Conservation (phyloP, 2,113 vertebrate species). For the Ictidomys tridecemlineatus region DNA sequence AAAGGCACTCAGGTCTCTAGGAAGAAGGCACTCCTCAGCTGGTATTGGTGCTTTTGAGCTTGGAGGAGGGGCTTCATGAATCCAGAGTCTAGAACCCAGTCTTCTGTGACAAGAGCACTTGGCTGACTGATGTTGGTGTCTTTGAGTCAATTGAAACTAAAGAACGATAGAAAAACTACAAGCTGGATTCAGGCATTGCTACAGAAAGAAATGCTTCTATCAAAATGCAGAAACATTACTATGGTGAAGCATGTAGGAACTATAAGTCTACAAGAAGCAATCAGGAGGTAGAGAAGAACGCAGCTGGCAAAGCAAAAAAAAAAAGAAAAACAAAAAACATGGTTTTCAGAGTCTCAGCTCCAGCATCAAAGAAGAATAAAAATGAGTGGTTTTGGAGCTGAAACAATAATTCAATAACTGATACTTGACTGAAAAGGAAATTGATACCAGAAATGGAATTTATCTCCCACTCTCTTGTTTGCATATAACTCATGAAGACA, state of each 20-base stretch:
- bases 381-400: background rate
- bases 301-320: conserved; percentile 21
- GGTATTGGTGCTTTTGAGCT: background rate
- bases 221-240: conserved; percentile 24
- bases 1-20: background rate
- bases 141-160: background rate
- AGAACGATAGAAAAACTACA: conserved; percentile 40
- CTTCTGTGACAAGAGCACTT: background rate
- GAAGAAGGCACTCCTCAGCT: background rate
- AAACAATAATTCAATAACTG: conserved; percentile 40
- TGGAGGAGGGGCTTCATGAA: background rate
- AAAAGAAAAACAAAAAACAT: background rate
- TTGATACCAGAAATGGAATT: background rate
- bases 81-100: background rate
- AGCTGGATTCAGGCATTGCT: conserved; percentile 12
- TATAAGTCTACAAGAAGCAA: background rate
- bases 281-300: conserved; percentile 8
- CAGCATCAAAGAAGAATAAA: conserved; percentile 30
- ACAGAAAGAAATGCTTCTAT: background rate
- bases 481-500: background rate
- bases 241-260: background rate
- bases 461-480: conserved; percentile 3
- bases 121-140: background rate
- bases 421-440: conserved; percentile 38
- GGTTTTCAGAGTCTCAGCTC: conserved; percentile 44